Evolutionary conservation across 2,888 invertebrate genomes (phyloP).

Genomic region (Spodoptera picta): DNA sequence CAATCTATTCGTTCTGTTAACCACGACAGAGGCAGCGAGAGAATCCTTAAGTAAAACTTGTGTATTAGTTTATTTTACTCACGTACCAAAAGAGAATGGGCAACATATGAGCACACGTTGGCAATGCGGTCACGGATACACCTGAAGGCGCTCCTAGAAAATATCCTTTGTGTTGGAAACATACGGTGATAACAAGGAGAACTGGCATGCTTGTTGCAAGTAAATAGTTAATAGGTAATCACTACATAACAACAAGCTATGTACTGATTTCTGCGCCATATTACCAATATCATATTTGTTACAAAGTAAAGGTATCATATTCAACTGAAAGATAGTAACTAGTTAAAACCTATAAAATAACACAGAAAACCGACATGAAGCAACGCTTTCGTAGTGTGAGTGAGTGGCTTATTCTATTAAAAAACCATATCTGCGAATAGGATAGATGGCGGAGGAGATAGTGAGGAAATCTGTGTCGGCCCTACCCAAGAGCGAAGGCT

Average conservation of each 20-base stretch:
- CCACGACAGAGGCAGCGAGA: constrained; percentile 42
- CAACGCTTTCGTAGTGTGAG: no score
- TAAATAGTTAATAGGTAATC: background rate
- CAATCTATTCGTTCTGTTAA: constrained; percentile 68
- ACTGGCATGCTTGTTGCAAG: constrained; percentile 1
- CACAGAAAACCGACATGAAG: no score
- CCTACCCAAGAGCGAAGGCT: no score
- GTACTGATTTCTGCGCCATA: no score
- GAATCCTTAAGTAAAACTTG: constrained; percentile 73
- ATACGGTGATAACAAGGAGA: constrained; percentile 43
- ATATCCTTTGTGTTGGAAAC: constrained; percentile 67
- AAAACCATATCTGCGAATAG: no score
- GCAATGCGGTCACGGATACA: constrained; percentile 81
- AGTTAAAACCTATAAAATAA: no score
- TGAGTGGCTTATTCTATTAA: no score
- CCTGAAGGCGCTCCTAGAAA: constrained; percentile 73
- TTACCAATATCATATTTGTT: no score
- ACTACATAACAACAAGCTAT: background rate
- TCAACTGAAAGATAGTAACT: no score
- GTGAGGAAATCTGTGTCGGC: no score
- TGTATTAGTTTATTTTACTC: constrained; percentile 74
- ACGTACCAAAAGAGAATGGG: constrained; percentile 76
- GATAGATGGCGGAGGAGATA: no score
- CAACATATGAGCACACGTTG: constrained; percentile 81
- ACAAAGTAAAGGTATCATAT: no score